Evolutionary conservation across 2,888 invertebrate genomes (phyloP).

Genomic region (Ichneumon xanthorius): DNA sequence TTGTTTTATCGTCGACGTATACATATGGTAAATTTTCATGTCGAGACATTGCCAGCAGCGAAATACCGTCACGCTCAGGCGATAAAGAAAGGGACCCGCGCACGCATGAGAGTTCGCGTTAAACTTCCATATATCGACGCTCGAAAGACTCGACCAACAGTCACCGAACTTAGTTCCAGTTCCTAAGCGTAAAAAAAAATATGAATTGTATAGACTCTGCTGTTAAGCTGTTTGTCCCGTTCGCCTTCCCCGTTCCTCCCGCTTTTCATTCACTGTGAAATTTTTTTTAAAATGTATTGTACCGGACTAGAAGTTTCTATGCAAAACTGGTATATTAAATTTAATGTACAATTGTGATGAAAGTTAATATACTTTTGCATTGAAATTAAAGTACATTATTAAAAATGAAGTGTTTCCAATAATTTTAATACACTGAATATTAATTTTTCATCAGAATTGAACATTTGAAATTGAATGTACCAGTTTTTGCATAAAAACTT

Average conservation of each 20-base stretch:
- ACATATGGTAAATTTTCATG: constrained; percentile 23
- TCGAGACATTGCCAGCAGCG: constrained; percentile 18
- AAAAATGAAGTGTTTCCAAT: too few species aligned
- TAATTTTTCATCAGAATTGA: too few species aligned
- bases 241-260: neutral
- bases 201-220: neutral
- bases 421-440: too few species aligned
- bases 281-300: too few species aligned
- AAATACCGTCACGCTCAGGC: constrained; percentile 58
- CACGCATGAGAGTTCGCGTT: constrained; percentile 25
- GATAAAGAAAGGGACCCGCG: constrained; percentile 42
- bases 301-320: too few species aligned
- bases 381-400: too few species aligned
- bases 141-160: constrained; percentile 7
- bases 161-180: constrained; percentile 1
- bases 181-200: neutral
- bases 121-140: neutral
- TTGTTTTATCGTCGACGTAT: constrained; percentile 5
- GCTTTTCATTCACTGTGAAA: neutral
- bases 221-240: neutral
- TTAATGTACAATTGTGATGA: too few species aligned
- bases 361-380: too few species aligned
- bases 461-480: too few species aligned
- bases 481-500: too few species aligned
- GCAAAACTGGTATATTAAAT: too few species aligned